These are phyloP conservation scores for Siniperca chuatsi DNA, from an alignment of 2,113 vertebrate genomes.

Conservation along the genomic window DNA sequence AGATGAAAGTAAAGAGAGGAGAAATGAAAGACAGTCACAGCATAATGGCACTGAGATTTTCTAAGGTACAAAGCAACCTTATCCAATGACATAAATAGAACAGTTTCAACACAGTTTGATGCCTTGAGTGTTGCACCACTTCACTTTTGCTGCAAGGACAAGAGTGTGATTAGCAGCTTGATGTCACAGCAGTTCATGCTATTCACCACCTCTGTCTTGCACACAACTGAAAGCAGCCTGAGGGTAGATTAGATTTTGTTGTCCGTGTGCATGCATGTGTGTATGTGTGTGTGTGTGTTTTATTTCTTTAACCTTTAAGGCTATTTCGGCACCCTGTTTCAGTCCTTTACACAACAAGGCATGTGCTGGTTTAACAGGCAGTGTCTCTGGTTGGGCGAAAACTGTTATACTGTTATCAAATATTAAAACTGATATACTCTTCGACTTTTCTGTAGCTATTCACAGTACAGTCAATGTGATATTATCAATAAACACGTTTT, in stretches of 20 bases:
- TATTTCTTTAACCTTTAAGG: conserved; percentile 45
- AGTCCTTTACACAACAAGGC: conserved; percentile 23
- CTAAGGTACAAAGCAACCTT: conserved; percentile 21
- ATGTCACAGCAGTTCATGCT: conserved; percentile 52
- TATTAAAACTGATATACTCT: background rate
- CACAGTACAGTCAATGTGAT: background rate
- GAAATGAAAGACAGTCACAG: conserved; percentile 33
- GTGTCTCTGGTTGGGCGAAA: background rate
- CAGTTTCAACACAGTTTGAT: conserved; percentile 26
- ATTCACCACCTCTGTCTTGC: conserved; percentile 42
- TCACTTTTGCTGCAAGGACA: conserved; percentile 26
- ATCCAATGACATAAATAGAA: conserved; percentile 47
- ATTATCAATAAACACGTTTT: background rate
- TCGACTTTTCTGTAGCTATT: background rate
- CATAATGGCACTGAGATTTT: conserved; percentile 28
- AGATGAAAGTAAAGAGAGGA: conserved; percentile 32
- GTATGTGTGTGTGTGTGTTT: conserved; percentile 6
- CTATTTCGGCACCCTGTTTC: background rate
- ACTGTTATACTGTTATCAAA: background rate
- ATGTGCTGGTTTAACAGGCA: conserved; percentile 19
- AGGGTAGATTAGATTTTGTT: conserved; percentile 36
- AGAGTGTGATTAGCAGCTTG: conserved; percentile 59
- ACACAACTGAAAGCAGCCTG: conserved; percentile 52
- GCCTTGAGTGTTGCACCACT: conserved; percentile 29
- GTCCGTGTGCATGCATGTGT: conserved; percentile 5